Base-by-base conservation (phyloP, 35 echinoderm and acorn worm species). In the Acanthaster planci region DNA sequence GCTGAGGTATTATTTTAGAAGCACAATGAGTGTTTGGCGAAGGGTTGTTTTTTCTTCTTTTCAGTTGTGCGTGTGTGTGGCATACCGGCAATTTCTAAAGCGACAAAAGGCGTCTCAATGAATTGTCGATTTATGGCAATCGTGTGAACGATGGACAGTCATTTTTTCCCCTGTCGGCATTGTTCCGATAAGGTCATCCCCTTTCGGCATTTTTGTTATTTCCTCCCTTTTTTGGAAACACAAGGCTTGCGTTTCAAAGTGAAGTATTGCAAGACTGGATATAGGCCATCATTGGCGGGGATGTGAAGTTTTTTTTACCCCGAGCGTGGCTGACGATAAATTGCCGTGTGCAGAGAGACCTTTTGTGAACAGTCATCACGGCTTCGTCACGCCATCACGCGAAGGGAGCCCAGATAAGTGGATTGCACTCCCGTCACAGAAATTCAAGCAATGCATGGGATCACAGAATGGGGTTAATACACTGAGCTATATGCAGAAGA, bases 241-340 rank as follows among this genome's bases (percentile, higher is more conserved):
- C 64, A 72, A 72, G 23, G 64, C 64, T 72, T 29, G 64, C 34
- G 34, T 68, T 68, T 68, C 60, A 68, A 68, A 35, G 64, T 72
- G 23, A 72, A 29, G 30, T 72, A 72, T 72, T 72, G 64, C 26
- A n/a, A 26, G 19, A 34, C 64, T 72, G 64, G 64, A 72, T 72
- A 72, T 34, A 72, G 22, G 64, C 34, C 23, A 72, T 72, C 30
- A 72, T 72, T 72, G 14, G 10, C 22, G 7, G 64, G 34, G 34
- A 31, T 27, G 14, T 27, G 23, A 26, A 72, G 64, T 72, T 72
- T 72, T 72, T 47, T 47, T 47, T 47, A 6, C 4, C 4, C 4
- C 12, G 42, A 47, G 64, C 30, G 64, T 72, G 64, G 23, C 34
- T 14, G 26, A 72, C 23, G 64, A 72, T 72, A 72, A 72, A 72